phyloP scores from a whole-genome alignment of 1,140 invertebrate genomes.

The Manduca sexta region DNA sequence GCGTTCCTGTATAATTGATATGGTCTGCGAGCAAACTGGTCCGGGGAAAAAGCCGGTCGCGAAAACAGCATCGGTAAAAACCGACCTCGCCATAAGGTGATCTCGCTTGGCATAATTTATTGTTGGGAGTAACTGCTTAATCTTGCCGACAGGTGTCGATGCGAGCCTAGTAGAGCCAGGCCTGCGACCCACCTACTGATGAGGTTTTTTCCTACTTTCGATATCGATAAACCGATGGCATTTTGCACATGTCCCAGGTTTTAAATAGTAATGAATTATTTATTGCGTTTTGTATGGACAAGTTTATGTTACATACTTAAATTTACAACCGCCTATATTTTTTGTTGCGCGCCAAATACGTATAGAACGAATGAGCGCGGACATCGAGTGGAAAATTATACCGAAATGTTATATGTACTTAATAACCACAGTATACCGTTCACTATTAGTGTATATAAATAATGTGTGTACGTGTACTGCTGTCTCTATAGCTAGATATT shows the following conservation, averaged over 20 bases:
- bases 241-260: slow-evolving; percentile 17
- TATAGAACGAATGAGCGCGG: no score
- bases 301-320: no score
- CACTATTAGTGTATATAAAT: no score
- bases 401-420: no score
- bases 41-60: slow-evolving; percentile 22
- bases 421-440: no score
- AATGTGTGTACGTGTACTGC: no score
- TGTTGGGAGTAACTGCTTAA: slow-evolving; percentile 25
- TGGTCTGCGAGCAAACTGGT: slow-evolving; percentile 17
- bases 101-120: slow-evolving; percentile 23
- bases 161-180: slow-evolving; percentile 11
- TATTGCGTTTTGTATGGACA: no score
- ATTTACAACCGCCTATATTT: no score
- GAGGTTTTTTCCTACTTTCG: slow-evolving; percentile 3
- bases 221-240: slow-evolving; percentile 6
- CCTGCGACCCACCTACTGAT: no score
- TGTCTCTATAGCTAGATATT: no score
- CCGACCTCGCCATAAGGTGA: background rate
- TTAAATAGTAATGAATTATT: slow-evolving; percentile 16
- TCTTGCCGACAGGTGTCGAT: slow-evolving; percentile 19
- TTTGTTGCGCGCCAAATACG: no score
- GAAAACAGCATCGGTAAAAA: slow-evolving; percentile 25
- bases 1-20: slow-evolving; percentile 53
- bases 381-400: no score